These are phyloP conservation scores for Microtus oregoni DNA, from an alignment of 2,113 vertebrate genomes.

Conservation along the genomic window DNA sequence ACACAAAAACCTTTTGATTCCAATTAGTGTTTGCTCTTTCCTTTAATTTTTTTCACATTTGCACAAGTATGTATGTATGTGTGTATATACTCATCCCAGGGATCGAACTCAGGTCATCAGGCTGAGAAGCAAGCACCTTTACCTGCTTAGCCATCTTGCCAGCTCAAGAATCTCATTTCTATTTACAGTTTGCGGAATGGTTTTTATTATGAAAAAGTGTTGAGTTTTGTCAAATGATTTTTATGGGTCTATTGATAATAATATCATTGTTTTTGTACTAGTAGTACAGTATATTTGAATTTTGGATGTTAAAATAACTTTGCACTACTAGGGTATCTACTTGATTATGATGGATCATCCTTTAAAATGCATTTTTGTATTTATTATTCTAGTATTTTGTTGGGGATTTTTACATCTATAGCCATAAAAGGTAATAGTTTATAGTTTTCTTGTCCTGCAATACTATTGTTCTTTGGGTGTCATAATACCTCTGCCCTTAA, in stretches of 20 bases:
- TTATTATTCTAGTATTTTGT: constrained; percentile 40
- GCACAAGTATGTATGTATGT: background rate
- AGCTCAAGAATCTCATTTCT: background rate
- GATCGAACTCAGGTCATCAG: background rate
- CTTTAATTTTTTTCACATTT: background rate
- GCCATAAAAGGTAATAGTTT: background rate
- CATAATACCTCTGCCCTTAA: background rate
- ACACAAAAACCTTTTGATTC: background rate
- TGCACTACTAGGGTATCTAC: background rate
- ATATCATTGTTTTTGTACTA: background rate
- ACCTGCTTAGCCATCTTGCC: background rate
- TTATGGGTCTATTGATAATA: constrained; percentile 15
- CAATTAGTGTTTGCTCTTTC: background rate
- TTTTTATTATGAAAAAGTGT: background rate
- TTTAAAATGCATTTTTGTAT: constrained; percentile 43
- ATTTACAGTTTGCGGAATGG: background rate
- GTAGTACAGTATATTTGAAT: background rate
- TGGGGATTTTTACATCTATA: constrained; percentile 11
- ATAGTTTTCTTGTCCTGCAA: background rate
- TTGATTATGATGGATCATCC: background rate
- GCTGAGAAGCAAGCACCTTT: background rate
- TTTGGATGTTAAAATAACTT: constrained; percentile 4
- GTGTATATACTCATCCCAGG: background rate
- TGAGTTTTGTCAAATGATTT: constrained; percentile 37
- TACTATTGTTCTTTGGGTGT: background rate